Percentiles rank a stretch among this genome's conserved stretches.
These are phyloP conservation scores for Salmo trutta DNA, from an alignment of 2,797 vertebrate genomes.

Conservation along the genomic window DNA sequence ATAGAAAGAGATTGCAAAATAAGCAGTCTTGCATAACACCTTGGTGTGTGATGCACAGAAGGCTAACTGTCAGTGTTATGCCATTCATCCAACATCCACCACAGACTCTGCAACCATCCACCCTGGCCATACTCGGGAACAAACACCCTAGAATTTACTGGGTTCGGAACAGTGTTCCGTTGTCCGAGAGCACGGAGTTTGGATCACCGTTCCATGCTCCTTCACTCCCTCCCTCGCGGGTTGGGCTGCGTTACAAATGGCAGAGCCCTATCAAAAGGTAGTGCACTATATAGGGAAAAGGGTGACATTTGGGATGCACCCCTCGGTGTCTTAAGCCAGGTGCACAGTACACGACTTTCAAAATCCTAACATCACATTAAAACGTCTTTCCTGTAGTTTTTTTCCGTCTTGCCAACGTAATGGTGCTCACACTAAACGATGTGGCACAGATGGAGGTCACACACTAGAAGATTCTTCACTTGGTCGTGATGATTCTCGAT, in stretches of 20 bases:
- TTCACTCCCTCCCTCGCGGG: not conserved
- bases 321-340: too few species aligned
- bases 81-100: not conserved
- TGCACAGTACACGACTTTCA: too few species aligned
- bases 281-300: not conserved
- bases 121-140: not conserved
- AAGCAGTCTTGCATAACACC: not conserved
- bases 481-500: too few species aligned
- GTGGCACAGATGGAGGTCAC: too few species aligned
- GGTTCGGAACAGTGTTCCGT: not conserved
- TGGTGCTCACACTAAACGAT: too few species aligned
- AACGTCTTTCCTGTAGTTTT: too few species aligned
- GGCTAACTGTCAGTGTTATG: not conserved
- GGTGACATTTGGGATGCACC: not conserved
- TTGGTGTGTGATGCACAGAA: not conserved
- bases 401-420: too few species aligned
- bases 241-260: too few species aligned
- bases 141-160: not conserved
- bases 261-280: not conserved
- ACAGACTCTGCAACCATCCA: not conserved
- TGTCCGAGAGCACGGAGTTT: not conserved
- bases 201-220: not conserved
- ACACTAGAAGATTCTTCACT: too few species aligned
- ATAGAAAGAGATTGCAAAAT: not conserved
- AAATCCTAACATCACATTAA: too few species aligned